Conservation (phyloP, 2,113 vertebrate genomes). For the Nothocercus julius region DNA sequence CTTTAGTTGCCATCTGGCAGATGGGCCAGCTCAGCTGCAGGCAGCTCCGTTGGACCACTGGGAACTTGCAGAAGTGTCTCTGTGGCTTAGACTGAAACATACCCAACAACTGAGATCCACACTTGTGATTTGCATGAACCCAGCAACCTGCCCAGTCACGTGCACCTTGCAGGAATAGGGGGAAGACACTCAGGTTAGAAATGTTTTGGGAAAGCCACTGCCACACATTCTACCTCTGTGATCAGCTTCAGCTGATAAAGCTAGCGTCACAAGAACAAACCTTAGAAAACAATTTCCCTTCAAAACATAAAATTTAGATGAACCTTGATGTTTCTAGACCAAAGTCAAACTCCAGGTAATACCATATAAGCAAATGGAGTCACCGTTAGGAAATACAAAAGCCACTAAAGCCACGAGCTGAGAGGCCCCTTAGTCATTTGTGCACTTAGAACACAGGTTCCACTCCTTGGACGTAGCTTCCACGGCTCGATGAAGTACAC, state of each 20-base stretch:
- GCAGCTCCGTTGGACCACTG: not conserved
- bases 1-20: accelerated
- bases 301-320: slow-evolving; percentile 30
- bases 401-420: slow-evolving; percentile 2
- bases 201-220: not conserved
- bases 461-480: not conserved
- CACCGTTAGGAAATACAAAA: not conserved
- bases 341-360: slow-evolving; percentile 45
- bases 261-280: not conserved
- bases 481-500: not conserved
- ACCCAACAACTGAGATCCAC: not conserved
- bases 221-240: not conserved
- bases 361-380: not conserved
- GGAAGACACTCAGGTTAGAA: not conserved
- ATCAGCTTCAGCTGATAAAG: not conserved
- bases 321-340: slow-evolving; percentile 5
- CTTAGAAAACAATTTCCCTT: not conserved
- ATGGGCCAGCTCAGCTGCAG: not conserved
- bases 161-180: accelerated
- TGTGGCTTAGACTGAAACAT: not conserved
- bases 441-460: not conserved
- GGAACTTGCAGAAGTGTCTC: not conserved
- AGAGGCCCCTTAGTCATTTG: slow-evolving; percentile 14
- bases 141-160: not conserved
- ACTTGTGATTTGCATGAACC: not conserved